Conservation (phyloP, 2,113 vertebrate genomes). For the Actenoides hombroni region DNA sequence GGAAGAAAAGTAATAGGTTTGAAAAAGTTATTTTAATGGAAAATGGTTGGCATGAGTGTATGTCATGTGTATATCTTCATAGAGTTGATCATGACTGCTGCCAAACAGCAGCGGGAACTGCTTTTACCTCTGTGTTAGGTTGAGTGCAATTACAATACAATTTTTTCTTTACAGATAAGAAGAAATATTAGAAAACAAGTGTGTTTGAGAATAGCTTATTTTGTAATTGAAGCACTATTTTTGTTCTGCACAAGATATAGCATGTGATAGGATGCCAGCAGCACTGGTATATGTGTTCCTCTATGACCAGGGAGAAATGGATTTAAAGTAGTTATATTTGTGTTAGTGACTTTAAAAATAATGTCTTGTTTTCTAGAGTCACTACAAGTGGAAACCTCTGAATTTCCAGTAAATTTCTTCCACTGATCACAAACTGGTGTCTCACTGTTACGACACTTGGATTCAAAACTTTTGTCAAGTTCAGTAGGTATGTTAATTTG, state of each 20-base stretch:
- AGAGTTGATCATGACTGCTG: neutral
- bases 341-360: neutral
- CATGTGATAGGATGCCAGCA: neutral
- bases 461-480: neutral
- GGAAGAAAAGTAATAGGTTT: neutral
- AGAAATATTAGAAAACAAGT: neutral
- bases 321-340: neutral
- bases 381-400: neutral
- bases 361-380: neutral
- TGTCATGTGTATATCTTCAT: rapidly evolving
- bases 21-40: neutral
- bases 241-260: neutral
- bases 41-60: rapidly evolving
- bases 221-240: neutral
- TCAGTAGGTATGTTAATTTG: neutral
- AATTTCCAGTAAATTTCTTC: neutral
- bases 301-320: neutral
- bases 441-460: neutral
- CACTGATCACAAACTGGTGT: neutral
- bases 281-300: neutral
- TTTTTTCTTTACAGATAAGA: neutral
- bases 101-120: neutral
- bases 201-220: neutral
- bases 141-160: neutral
- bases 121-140: neutral